Base-by-base conservation (phyloP, 2,888 invertebrate species). In the Hipparchia sbordonii region DNA sequence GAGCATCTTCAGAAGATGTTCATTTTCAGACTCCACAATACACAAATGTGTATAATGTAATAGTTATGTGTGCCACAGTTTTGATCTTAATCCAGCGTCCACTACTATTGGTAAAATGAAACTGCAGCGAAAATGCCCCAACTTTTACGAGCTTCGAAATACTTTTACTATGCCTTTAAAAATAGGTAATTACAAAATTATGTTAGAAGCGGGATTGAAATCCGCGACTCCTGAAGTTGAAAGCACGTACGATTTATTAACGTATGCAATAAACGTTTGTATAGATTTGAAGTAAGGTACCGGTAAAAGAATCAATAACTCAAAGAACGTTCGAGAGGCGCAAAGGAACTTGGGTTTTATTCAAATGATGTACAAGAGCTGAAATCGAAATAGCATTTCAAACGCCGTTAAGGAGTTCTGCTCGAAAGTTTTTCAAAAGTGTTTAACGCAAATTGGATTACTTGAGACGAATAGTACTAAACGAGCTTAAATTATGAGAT, bases 361-460 rank as follows among this genome's bases (percentile, higher is more conserved):
- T 74, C 67, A 71, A 72, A 73, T 74, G 23, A 72, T 66, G 33
- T 54, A 73, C 72, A 74, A 76, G 74, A 54, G 59, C 67, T 66
- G 69, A 59, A 74, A 71, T 74, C 71, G 67, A 57, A 74, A 65
- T 66, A 74, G 70, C 74, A 65, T 69, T 74, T 67, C 57, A 39
- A 52, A 57, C 68, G 60, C 72, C 72, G 65, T 76, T 72, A 72
- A 73, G 74, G 69, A 76, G 72, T 72, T 76, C 71, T 73, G 72
- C 72, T 76, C 70, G 67, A 77, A 80, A 79, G 72, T 76, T 77
- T 79, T 78, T 76, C 72, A 77, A 79, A 79, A 80, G 77, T 78
- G 77, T 80, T 79, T 80, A 79, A 79, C 77, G 76, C 76, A 80
- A 82, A 81, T 81, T 80, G 79, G 80, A 79, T 80, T 78, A 78